These are phyloP conservation scores for Sipha maydis DNA, from an alignment of 2,888 invertebrate genomes.

Conservation along the genomic window DNA sequence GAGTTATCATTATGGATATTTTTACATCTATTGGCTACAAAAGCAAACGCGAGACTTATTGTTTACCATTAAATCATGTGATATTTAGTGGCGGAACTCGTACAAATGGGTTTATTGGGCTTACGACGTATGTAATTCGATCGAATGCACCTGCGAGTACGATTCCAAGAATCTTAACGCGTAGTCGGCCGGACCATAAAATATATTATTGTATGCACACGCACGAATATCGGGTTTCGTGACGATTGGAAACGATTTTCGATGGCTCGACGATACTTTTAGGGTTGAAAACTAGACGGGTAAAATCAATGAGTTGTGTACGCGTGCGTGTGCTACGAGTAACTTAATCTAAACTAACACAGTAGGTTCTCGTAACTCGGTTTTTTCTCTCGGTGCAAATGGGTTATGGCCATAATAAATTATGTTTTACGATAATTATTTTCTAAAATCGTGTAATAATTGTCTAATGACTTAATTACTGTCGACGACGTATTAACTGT, in stretches of 20 bases:
- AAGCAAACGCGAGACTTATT: too few relatives aligned
- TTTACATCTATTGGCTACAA: too few relatives aligned
- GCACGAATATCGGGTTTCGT: slow-evolving; percentile 14
- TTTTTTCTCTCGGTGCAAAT: neutral
- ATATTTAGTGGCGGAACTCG: neutral
- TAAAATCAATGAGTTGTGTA: slow-evolving; percentile 18
- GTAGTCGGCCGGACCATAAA: neutral
- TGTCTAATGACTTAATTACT: neutral
- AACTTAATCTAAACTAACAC: neutral
- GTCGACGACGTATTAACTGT: neutral
- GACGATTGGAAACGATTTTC: slow-evolving; percentile 40
- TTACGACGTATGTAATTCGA: slow-evolving; percentile 26
- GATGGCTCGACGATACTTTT: neutral
- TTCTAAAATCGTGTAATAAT: too few relatives aligned
- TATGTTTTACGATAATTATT: neutral
- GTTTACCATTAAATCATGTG: too few relatives aligned
- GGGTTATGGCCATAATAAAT: neutral
- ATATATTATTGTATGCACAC: neutral
- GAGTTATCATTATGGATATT: too few relatives aligned
- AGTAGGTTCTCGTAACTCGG: neutral
- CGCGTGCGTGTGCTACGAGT: neutral
- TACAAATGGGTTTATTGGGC: neutral
- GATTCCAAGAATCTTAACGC: neutral
- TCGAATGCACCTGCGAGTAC: neutral
- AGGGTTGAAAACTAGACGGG: slow-evolving; percentile 19